These are phyloP conservation scores for Calameuta pallipes DNA, from an alignment of 2,888 invertebrate genomes.

Conservation along the genomic window DNA sequence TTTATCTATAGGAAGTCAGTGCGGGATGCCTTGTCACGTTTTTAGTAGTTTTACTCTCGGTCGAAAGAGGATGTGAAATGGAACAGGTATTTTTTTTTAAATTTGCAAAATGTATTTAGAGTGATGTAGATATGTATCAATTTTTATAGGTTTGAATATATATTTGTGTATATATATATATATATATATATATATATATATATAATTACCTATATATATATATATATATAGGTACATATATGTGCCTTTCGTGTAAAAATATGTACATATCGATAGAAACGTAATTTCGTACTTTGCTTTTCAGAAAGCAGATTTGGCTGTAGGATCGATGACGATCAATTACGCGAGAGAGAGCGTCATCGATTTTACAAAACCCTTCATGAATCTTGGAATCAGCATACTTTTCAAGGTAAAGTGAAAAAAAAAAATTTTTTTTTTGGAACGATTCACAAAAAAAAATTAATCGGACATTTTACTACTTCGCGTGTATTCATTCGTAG, in stretches of 20 bases:
- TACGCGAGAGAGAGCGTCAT: conserved; percentile 90
- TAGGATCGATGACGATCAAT: conserved; percentile 91
- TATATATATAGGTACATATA: too few species aligned
- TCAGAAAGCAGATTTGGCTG: conserved; percentile 88
- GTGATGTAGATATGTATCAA: not conserved
- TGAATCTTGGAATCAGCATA: conserved; percentile 91
- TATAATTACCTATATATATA: not conserved
- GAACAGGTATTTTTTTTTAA: not conserved
- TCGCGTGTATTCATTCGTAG: too few species aligned
- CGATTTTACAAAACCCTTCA: conserved; percentile 92
- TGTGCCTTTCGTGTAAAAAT: not conserved
- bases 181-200: not conserved
- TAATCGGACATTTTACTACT: not conserved
- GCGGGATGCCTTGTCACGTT: not conserved
- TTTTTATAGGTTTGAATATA: not conserved
- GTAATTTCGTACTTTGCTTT: conserved; percentile 32
- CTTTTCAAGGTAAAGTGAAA: conserved; percentile 76
- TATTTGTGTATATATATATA: not conserved
- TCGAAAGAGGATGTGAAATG: not conserved
- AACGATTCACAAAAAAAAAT: not conserved
- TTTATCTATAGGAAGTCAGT: not conserved
- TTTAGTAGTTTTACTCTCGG: not conserved
- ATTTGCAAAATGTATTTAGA: not conserved
- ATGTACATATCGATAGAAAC: too few species aligned
- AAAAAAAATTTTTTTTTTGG: not conserved